phyloP scores from a whole-genome alignment of 2,888 invertebrate species.

The Catocala sponsa region DNA sequence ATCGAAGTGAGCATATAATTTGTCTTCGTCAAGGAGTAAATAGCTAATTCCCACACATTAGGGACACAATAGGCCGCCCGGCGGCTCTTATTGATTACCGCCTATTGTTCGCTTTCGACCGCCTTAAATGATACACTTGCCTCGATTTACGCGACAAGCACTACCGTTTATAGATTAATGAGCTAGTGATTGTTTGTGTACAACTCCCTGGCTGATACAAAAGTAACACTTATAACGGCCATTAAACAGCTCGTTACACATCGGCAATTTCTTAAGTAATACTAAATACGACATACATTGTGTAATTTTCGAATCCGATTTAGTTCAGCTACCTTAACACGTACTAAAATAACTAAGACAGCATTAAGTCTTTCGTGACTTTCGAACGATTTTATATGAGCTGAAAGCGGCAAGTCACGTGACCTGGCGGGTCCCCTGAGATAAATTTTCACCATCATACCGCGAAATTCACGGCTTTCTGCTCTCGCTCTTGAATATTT shows the following conservation, averaged over 20 bases:
- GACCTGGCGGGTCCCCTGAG: slow-evolving; percentile 41
- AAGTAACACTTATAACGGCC: slow-evolving; percentile 12
- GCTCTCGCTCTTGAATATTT: slow-evolving; percentile 41
- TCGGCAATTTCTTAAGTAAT: slow-evolving; percentile 7
- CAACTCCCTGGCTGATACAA: slow-evolving; percentile 17
- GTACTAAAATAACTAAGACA: slow-evolving; percentile 25
- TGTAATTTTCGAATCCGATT: slow-evolving; percentile 14
- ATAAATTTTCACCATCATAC: slow-evolving; percentile 48
- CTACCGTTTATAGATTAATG: slow-evolving; percentile 71
- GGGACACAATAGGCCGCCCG: slow-evolving; percentile 80
- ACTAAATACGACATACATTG: slow-evolving; percentile 5
- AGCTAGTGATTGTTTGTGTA: slow-evolving; percentile 58
- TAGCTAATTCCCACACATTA: slow-evolving; percentile 87
- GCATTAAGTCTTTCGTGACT: slow-evolving; percentile 33
- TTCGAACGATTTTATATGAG: slow-evolving; percentile 43
- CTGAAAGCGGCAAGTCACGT: slow-evolving; percentile 45
- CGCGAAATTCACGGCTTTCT: slow-evolving; percentile 44
- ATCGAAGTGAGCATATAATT: slow-evolving; percentile 83
- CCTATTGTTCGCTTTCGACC: slow-evolving; percentile 81
- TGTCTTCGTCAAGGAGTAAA: slow-evolving; percentile 86
- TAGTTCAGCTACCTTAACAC: slow-evolving; percentile 14
- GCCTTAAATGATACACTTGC: slow-evolving; percentile 82
- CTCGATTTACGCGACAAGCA: slow-evolving; percentile 74
- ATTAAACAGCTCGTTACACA: slow-evolving; percentile 30
- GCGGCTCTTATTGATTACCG: slow-evolving; percentile 84